Conservation (phyloP, 2,113 vertebrate species). For the Antigone vipio region DNA sequence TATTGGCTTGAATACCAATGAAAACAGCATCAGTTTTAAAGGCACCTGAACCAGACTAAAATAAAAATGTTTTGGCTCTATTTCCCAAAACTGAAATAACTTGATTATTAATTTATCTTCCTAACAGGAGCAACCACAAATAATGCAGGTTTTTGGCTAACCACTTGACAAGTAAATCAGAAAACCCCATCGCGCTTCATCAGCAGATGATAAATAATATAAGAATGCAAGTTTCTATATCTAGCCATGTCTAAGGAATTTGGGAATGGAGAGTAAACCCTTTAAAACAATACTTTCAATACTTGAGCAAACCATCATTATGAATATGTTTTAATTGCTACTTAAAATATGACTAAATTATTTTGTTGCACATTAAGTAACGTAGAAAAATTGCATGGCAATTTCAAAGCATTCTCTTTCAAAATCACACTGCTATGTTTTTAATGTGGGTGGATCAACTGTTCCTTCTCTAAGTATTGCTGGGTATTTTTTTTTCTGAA, state of each 20-base stretch:
- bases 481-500: not conserved
- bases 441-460: not conserved
- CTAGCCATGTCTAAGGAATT: not conserved
- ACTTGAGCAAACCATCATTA: not conserved
- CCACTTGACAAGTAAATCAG: not conserved
- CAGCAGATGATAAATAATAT: not conserved
- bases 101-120: not conserved
- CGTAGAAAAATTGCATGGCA: not conserved
- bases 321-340: not conserved
- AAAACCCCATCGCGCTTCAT: not conserved
- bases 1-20: not conserved
- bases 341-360: not conserved
- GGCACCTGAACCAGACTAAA: not conserved
- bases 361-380: not conserved
- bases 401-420: not conserved
- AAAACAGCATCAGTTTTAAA: not conserved
- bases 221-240: not conserved
- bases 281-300: not conserved
- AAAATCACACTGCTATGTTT: not conserved
- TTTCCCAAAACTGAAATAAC: not conserved
- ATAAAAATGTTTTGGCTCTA: not conserved
- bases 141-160: not conserved
- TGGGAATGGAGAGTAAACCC: not conserved
- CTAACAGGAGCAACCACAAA: not conserved
- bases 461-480: not conserved